Base-by-base conservation (phyloP, 2,113 vertebrate genomes). In the Callithrix jacchus region DNA sequence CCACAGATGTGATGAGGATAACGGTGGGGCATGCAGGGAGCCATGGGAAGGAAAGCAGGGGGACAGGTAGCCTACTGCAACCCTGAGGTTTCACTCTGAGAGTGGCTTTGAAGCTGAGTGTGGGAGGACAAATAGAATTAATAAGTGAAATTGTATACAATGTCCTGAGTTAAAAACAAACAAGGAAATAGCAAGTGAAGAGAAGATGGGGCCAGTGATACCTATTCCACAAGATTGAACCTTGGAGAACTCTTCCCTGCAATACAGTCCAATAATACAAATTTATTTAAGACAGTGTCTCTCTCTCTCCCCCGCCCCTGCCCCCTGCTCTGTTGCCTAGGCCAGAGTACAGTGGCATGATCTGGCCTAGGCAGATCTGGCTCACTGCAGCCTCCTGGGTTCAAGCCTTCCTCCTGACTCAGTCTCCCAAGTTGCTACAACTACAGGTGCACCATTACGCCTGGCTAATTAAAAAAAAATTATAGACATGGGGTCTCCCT, bases 1-100 rank as follows among this genome's bases (percentile, higher is more conserved):
- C 23, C 84, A 42, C 14, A 17, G 40, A 47, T 0, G 0, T 8
- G 58, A 89, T 4, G 17, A 80, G 35, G 40, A 35, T 35, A 71
- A 64, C n/a, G 37, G 12, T 1, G 11, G 20, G 6, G 14, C 2
- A 0, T 7, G n/a, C 21, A 56, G 32, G 32, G 32, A 47, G 23
- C 64, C 40, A 0, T 1, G 61, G 73, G 61, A 40, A 13, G 30
- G 1, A 27, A 3, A 64, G 27, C 3, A 64, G 66, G 20, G 16
- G 42, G 42, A 37, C 54, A 87, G 14, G 35, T 17, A n/a, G 13
- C 13, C 40, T 45, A 27, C 16, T 58, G 45, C 27, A 49, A 25
- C 20, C 32, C 61, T 8, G 56, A 85, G 81, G 5, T 3, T 2
- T 37, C 25, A 18, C 61, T 74, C 54, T 11, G 56, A 79, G n/a